Evolutionary conservation across 2,888 invertebrate species (phyloP), one percentile per base, ranked within the genome.

Genomic region (Hofmannophila pseudospretella): DNA sequence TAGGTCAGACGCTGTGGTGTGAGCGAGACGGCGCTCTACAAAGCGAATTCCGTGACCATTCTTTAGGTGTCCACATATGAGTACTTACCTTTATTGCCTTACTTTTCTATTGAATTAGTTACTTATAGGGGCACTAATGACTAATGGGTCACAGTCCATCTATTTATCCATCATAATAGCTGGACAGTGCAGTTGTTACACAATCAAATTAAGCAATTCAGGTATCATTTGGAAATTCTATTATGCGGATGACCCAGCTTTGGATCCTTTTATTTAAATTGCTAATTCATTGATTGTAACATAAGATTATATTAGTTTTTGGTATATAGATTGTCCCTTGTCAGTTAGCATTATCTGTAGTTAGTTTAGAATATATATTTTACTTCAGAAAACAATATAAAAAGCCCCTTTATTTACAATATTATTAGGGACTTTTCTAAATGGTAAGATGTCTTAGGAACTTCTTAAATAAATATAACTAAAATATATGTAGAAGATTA

Each of bases 11-110:
- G 34, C 28, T 19, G 32, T 45, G 23, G 69, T 43, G 55, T 33
- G 70, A 84, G 56, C 49, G 79, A 70, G 85, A 84, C 41, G 46
- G 58, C 60, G 67, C 68, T 64, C 67, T 75, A 74, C 59, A 63
- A 62, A 63, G 62, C 58, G 49, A 70, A 56, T 67, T 67, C 54
- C 58, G 55, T 54, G 49, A 52, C 54, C 54, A 55, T 65, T 58
- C 23, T 61, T 64, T 51, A 52, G 49, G 49, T 55, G 49, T 47
- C 42, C 51, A 60, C 55, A 62, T 52, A 67, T 63, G 60, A 62
- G 63, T 70, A 68, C 54, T 65, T 69, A 58, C 50, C 52, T 51
- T 48, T 45, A 60, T 54, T 58, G 58, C 51, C 58, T 64, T 50
- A 55, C 50, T 54, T 44, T 56, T 47, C 40, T 38, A 34, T 38